Conservation (phyloP, 2,113 vertebrate genomes). For the zebrafish (Danio rerio) region DNA sequence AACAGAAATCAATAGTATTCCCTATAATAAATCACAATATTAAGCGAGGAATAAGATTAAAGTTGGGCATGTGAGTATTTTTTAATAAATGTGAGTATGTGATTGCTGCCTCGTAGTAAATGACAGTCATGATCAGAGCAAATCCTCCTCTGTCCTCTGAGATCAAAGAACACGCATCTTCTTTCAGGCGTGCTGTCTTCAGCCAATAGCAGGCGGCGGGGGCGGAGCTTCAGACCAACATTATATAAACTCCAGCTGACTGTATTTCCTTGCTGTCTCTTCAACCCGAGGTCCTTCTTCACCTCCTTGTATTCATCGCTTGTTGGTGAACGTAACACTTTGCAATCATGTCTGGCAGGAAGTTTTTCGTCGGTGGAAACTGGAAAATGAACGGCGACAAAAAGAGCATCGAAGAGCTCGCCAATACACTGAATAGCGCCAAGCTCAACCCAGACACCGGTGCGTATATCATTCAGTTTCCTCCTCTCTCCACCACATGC, state of each 20-base stretch:
- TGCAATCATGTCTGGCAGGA: constrained; percentile 86
- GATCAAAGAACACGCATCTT: neutral
- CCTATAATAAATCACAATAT: neutral
- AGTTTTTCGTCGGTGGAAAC: constrained; percentile 97
- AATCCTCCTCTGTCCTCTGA: neutral
- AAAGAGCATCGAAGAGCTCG: constrained; percentile 89
- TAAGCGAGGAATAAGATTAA: too few species aligned
- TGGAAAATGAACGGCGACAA: constrained; percentile 99
- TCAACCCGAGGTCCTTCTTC: neutral
- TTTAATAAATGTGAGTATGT: too few species aligned
- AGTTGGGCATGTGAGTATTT: too few species aligned
- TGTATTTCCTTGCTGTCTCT: neutral
- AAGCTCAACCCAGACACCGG: constrained; percentile 87
- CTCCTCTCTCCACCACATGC: neutral
- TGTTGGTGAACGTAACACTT: too few species aligned
- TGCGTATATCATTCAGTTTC: constrained; percentile 64
- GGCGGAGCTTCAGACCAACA: constrained; percentile 61
- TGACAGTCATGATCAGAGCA: neutral
- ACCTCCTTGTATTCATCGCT: too few species aligned
- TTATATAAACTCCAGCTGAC: constrained; percentile 63
- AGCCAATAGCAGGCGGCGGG: constrained; percentile 63
- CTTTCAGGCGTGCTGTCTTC: constrained; percentile 50
- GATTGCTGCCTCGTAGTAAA: neutral
- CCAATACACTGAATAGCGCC: constrained; percentile 84
- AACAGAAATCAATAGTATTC: neutral